phyloP scores from a whole-genome alignment of 2,113 vertebrate genomes.

The Neogobius melanostomus region DNA sequence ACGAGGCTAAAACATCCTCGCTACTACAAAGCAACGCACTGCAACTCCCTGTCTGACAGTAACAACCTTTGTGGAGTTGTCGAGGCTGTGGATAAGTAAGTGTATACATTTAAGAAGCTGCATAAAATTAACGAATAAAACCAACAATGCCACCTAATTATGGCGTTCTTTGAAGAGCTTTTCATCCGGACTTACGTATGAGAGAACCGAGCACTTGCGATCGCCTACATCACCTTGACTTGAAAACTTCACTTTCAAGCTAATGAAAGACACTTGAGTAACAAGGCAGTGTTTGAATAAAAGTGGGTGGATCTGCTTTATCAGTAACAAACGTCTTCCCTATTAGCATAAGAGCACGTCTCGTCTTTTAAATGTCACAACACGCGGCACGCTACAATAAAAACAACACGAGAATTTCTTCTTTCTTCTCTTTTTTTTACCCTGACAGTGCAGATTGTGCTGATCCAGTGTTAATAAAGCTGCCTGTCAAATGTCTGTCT shows the following conservation, averaged over 20 bases:
- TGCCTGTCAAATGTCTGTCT: constrained; percentile 4
- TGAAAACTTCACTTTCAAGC: background rate
- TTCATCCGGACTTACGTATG: too few relatives aligned
- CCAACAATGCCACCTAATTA: too few relatives aligned
- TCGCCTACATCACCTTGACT: background rate
- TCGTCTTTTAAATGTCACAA: constrained; percentile 40
- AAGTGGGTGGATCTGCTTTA: constrained; percentile 15
- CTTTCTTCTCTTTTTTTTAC: background rate
- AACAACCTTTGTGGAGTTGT: too few relatives aligned
- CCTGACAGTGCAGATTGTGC: constrained; percentile 9
- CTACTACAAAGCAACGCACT: too few relatives aligned
- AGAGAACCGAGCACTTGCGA: background rate
- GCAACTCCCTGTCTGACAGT: too few relatives aligned
- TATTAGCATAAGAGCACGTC: constrained; percentile 48
- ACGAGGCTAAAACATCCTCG: too few relatives aligned
- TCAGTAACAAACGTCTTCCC: constrained; percentile 15
- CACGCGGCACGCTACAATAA: constrained; percentile 10
- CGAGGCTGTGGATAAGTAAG: too few relatives aligned
- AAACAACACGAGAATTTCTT: background rate
- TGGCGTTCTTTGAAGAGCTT: too few relatives aligned
- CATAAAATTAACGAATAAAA: too few relatives aligned
- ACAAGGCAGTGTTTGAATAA: constrained; percentile 26
- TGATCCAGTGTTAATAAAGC: constrained; percentile 26
- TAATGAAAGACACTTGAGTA: background rate
- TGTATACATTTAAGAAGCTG: too few relatives aligned